phyloP scores from a whole-genome alignment of 2,888 invertebrate genomes.

The Sminthurinus aureus region DNA sequence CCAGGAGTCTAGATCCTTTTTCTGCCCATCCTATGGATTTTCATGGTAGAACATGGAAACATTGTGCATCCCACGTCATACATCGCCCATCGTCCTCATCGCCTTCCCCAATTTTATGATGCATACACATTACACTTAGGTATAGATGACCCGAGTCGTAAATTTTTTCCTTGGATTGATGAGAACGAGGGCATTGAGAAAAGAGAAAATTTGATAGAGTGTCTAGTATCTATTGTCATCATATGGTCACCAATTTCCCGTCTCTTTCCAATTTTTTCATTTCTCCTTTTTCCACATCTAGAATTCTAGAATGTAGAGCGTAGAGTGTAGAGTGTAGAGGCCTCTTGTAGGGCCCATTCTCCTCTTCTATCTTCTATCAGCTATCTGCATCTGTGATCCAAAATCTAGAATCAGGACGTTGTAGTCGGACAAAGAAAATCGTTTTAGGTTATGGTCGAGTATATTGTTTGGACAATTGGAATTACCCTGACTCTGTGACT shows the following conservation, averaged over 20 bases:
- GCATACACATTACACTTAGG: too few species aligned
- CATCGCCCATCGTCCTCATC: too few species aligned
- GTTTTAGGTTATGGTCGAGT: slow-evolving; percentile 22
- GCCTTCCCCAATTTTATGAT: too few species aligned
- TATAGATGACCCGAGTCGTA: neutral
- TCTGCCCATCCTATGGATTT: too few species aligned
- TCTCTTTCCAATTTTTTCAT: neutral
- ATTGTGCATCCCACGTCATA: too few species aligned
- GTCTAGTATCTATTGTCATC: slow-evolving; percentile 7
- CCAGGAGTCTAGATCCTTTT: too few species aligned
- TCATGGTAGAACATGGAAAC: too few species aligned
- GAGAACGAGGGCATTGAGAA: slow-evolving; percentile 21
- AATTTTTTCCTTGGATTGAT: neutral
- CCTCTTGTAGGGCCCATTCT: neutral
- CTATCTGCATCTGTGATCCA: too few species aligned
- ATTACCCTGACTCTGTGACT: slow-evolving; percentile 6
- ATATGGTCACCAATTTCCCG: slow-evolving; percentile 5
- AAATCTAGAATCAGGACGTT: neutral
- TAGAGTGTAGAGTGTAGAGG: too few species aligned
- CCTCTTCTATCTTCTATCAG: neutral
- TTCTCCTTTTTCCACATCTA: neutral
- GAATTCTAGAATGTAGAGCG: too few species aligned
- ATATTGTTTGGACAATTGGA: slow-evolving; percentile 27
- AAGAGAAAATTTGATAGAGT: slow-evolving; percentile 26
- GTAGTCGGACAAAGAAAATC: neutral